A percentile compares a stretch with the other conserved stretches of the same genome.
These are phyloP conservation scores for Zaprionus lachaisei DNA, from an alignment of 1,140 invertebrate species.

Conservation along the genomic window DNA sequence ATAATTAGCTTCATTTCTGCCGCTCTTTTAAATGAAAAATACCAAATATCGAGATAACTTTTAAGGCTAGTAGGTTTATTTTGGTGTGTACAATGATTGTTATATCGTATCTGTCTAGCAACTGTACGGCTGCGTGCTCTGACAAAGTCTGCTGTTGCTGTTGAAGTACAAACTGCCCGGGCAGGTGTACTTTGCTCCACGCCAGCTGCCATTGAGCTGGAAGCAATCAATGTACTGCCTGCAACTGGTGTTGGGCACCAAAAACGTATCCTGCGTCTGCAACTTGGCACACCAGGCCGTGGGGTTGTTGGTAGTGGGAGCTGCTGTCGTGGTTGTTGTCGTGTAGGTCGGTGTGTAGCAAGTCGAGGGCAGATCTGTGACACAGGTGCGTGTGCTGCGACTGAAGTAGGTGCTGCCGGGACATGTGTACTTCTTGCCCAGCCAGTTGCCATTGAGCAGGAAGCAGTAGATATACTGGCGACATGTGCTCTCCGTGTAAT, in stretches of 20 bases:
- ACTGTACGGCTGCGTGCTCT: background rate
- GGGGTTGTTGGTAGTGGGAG: background rate
- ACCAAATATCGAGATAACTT: rapidly evolving
- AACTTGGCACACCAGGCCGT: background rate
- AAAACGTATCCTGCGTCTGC: background rate
- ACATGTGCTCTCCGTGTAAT: conserved; percentile 63
- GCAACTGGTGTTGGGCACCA: background rate
- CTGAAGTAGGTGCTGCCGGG: conserved; percentile 54
- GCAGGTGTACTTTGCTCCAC: background rate
- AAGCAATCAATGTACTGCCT: background rate
- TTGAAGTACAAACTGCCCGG: background rate
- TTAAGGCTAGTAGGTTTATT: background rate
- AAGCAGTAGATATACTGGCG: conserved; percentile 68
- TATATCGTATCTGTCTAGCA: background rate
- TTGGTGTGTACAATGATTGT: background rate
- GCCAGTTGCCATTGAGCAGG: conserved; percentile 47
- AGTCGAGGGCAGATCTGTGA: conserved; percentile 41
- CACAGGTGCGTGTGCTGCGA: conserved; percentile 51
- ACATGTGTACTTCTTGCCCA: conserved; percentile 60
- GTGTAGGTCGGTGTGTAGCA: conserved; percentile 36
- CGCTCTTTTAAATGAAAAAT: too few relatives aligned
- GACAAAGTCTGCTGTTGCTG: background rate
- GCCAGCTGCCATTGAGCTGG: background rate
- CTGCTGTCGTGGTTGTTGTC: background rate
- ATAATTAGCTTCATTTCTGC: too few relatives aligned